Evolutionary conservation across 2,888 invertebrate species (phyloP).

Genomic region (Griposia aprilina): DNA sequence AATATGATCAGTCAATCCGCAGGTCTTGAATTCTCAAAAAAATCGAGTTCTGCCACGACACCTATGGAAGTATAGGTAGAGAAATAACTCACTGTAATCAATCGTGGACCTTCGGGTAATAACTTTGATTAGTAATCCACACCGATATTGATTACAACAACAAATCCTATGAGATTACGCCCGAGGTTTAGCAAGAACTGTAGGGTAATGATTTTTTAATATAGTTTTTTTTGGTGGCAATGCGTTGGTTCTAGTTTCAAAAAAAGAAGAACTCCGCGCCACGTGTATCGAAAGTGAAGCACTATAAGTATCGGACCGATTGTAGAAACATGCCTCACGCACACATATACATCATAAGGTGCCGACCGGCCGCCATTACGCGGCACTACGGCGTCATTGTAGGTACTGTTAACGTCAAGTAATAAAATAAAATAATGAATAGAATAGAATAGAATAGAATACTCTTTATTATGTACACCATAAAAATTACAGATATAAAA

Average conservation of each 20-base stretch:
- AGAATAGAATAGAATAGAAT: too few relatives aligned
- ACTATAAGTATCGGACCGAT: too few relatives aligned
- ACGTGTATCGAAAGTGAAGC: too few relatives aligned
- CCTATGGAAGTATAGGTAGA: background rate
- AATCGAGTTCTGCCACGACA: background rate
- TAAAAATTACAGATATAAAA: too few relatives aligned
- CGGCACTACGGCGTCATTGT: too few relatives aligned
- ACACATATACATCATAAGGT: too few relatives aligned
- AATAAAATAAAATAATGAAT: too few relatives aligned
- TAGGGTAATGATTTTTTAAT: conserved; percentile 55
- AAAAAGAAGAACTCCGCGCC: too few relatives aligned
- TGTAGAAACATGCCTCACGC: too few relatives aligned
- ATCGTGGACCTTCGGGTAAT: conserved; percentile 80
- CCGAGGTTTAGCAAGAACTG: conserved; percentile 80
- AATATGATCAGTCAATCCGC: background rate
- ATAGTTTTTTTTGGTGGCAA: conserved; percentile 12
- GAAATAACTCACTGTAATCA: conserved; percentile 61
- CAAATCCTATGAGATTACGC: conserved; percentile 82
- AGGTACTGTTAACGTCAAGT: too few relatives aligned
- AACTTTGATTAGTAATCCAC: conserved; percentile 85
- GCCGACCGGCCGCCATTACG: too few relatives aligned
- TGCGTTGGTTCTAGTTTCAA: background rate
- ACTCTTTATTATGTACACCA: too few relatives aligned
- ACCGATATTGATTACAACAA: conserved; percentile 75
- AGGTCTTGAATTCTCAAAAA: background rate